These are phyloP conservation scores for Erythrocebus patas DNA, from an alignment of 2,113 vertebrate genomes.

Conservation along the genomic window DNA sequence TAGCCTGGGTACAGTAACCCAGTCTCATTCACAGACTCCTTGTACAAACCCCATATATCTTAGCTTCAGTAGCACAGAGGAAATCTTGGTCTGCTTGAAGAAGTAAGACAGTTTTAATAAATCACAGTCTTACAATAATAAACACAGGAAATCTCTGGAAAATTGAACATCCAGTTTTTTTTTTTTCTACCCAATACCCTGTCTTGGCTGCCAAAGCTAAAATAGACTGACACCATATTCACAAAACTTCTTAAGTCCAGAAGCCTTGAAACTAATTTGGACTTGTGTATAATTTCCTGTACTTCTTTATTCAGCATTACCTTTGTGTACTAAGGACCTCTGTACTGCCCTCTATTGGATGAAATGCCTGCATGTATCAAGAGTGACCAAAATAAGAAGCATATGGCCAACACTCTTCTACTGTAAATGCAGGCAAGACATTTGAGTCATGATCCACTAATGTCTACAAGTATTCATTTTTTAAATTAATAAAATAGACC, in stretches of 20 bases:
- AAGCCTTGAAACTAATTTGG: conserved; percentile 72
- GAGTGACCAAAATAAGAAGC: neutral
- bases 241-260: conserved; percentile 71
- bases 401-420: neutral
- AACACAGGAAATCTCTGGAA: conserved; percentile 82
- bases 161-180: conserved; percentile 75
- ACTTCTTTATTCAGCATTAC: conserved; percentile 7
- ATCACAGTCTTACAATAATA: conserved; percentile 79
- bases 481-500: conserved; percentile 5
- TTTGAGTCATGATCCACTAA: neutral
- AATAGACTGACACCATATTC: conserved; percentile 67
- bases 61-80: conserved; percentile 72
- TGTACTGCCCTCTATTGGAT: neutral
- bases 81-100: conserved; percentile 73
- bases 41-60: conserved; percentile 67
- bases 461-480: neutral
- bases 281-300: conserved; percentile 72
- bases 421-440: neutral
- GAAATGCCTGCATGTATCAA: neutral
- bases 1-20: conserved; percentile 24
- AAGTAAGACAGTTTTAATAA: conserved; percentile 80
- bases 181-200: conserved; percentile 30
- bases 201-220: conserved; percentile 62
- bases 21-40: conserved; percentile 57
- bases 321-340: neutral